Evolutionary conservation across 2,888 invertebrate genomes (phyloP).

Genomic region (Mellilla xanthometata): DNA sequence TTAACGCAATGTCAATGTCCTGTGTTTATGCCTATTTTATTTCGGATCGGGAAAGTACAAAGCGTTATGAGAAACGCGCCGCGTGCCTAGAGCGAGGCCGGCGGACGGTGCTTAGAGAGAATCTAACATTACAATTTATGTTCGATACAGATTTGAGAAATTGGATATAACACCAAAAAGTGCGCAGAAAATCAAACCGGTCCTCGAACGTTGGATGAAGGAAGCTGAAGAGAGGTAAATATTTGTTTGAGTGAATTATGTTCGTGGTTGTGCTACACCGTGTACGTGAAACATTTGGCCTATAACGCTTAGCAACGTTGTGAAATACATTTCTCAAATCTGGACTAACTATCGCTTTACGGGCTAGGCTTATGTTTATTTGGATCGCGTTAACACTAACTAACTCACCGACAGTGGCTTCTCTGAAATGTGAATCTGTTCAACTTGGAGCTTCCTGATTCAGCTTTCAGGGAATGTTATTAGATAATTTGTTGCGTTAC

Average conservation of each 20-base stretch:
- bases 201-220: conserved; percentile 99
- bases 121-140: conserved; percentile 78
- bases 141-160: conserved; percentile 96
- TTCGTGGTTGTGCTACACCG: conserved; percentile 71
- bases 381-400: conserved; percentile 43
- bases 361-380: conserved; percentile 61
- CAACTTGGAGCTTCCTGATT: conserved; percentile 22
- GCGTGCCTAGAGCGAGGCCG: conserved; percentile 29
- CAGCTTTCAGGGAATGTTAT: conserved; percentile 30
- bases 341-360: conserved; percentile 78
- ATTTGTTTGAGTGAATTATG: conserved; percentile 73
- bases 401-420: conserved; percentile 22
- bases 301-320: conserved; percentile 74
- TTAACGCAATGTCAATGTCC: conserved; percentile 86
- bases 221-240: conserved; percentile 98
- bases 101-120: conserved; percentile 63
- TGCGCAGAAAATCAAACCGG: conserved; percentile 99
- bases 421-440: conserved; percentile 21
- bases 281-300: conserved; percentile 79
- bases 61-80: conserved; percentile 40
- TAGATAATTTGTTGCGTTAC: conserved; percentile 26
- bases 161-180: conserved; percentile 99
- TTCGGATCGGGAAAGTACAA: conserved; percentile 56
- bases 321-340: conserved; percentile 80
- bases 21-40: conserved; percentile 80